Evolutionary conservation across 2,888 invertebrate genomes (phyloP), one percentile per base, ranked within the genome.

Genomic region (Acanthococcus lagerstroemiae): DNA sequence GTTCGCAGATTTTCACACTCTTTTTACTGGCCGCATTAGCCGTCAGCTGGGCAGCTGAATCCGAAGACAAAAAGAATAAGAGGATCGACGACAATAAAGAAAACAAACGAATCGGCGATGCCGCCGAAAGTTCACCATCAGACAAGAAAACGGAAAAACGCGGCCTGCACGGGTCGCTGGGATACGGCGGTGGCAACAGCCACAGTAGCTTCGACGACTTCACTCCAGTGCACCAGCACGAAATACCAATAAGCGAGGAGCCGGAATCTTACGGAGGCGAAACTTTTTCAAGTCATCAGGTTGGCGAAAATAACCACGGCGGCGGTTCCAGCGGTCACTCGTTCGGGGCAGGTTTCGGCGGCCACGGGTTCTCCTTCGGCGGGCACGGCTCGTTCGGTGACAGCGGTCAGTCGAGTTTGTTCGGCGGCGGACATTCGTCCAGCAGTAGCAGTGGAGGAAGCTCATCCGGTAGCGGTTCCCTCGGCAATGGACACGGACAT

Each of bases 121-220:
- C 25, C 7, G 78, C 69, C 30, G 70, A 70, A 26, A 58, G 68
- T 30, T 69, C 78, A 75, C 37, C 21, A 58, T 57, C n/a, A 24
- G 21, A 74, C 71, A 81, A 81, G 75, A 81, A 80, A 72, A 80
- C 81, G 72, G 81, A 81, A 71, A 82, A 82, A 72, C 76, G 82
- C 74, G 81, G 82, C 70, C 77, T 81, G 17, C 77, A 78, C 30
- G 79, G 77, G 69, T 74, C 74, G 69, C 78, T 80, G 70, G 80
- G 80, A 26, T 78, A 77, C 70, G 76, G 76, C 37, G 74, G 75
- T 37, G 75, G 73, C 15, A 55, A 48, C 19, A 70, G 70, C 27
- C 60, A 44, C 56, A 65, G 69, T 65, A 61, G 71, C 48, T 67
- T 67, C n/a, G 66, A 65, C 6, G 68, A 67, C 19, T 69, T 67